Evolutionary conservation across 2,113 vertebrate species (phyloP).

Genomic region (Oostethus manadensis): DNA sequence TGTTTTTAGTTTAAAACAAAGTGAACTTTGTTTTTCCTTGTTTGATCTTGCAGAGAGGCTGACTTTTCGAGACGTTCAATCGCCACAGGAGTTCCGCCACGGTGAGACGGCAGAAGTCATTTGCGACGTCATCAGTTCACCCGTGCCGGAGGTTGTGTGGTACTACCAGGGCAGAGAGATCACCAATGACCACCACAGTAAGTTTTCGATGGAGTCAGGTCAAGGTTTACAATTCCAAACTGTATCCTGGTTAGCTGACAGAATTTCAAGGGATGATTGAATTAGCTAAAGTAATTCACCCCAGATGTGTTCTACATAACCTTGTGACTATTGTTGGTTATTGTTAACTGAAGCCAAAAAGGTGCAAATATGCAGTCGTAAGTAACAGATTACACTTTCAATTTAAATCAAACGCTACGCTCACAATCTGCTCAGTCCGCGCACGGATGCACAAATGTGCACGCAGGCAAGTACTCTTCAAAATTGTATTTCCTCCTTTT

Average conservation of each 20-base stretch:
- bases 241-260: not conserved
- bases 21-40: not conserved
- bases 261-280: not conserved
- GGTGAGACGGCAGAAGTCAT: constrained; percentile 90
- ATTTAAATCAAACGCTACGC: not conserved
- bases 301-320: too few relatives aligned
- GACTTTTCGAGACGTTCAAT: constrained; percentile 84
- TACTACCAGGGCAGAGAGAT: constrained; percentile 89
- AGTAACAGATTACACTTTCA: too few relatives aligned
- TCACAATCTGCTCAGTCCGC: not conserved
- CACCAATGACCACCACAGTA: constrained; percentile 84
- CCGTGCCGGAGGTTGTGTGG: constrained; percentile 91
- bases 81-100: constrained; percentile 92
- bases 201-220: constrained; percentile 56
- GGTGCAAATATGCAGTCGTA: too few relatives aligned
- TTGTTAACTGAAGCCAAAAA: too few relatives aligned
- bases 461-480: constrained; percentile 23
- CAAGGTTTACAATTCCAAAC: not conserved
- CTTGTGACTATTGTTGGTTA: too few relatives aligned
- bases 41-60: constrained; percentile 82
- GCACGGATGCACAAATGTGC: constrained; percentile 17
- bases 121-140: constrained; percentile 89
- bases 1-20: not conserved
- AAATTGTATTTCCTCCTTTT: constrained; percentile 40
- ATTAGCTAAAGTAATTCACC: not conserved